A percentile compares a stretch with the other conserved stretches of the same genome.
These are phyloP conservation scores for Lasius platythorax DNA, from an alignment of 2,888 invertebrate genomes.

Conservation along the genomic window DNA sequence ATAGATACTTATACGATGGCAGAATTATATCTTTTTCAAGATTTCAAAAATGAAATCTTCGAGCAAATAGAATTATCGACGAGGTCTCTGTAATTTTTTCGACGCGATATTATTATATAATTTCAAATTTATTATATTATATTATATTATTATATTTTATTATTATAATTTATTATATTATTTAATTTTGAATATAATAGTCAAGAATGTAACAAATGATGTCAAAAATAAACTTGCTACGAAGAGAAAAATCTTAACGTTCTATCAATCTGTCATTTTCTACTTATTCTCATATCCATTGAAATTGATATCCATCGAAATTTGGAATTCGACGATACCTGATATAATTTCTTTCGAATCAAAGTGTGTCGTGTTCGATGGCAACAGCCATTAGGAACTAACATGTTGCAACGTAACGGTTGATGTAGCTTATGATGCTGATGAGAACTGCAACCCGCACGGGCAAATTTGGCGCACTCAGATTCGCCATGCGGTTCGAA, in stretches of 20 bases:
- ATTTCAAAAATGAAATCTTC: neutral
- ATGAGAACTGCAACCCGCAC: constrained; percentile 37
- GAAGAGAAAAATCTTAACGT: neutral
- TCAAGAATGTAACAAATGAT: neutral
- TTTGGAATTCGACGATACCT: neutral
- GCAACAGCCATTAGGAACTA: constrained; percentile 39
- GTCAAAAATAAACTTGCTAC: neutral
- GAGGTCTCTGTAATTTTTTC: neutral
- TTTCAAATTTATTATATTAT: too few species aligned
- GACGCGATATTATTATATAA: too few species aligned
- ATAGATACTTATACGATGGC: neutral
- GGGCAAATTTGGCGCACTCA: constrained; percentile 52
- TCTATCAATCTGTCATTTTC: neutral
- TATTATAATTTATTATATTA: too few species aligned
- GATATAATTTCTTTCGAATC: constrained; percentile 31
- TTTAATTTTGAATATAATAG: too few species aligned
- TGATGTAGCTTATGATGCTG: constrained; percentile 53
- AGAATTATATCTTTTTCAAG: neutral
- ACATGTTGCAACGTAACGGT: constrained; percentile 43
- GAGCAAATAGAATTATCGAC: neutral
- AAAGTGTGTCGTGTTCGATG: constrained; percentile 26
- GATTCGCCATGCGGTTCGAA: constrained; percentile 48
- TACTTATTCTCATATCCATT: neutral
- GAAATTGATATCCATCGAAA: neutral
- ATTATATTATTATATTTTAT: too few species aligned